Base-by-base conservation (phyloP, 2,797 vertebrate species). In the Myotis findleyi region DNA sequence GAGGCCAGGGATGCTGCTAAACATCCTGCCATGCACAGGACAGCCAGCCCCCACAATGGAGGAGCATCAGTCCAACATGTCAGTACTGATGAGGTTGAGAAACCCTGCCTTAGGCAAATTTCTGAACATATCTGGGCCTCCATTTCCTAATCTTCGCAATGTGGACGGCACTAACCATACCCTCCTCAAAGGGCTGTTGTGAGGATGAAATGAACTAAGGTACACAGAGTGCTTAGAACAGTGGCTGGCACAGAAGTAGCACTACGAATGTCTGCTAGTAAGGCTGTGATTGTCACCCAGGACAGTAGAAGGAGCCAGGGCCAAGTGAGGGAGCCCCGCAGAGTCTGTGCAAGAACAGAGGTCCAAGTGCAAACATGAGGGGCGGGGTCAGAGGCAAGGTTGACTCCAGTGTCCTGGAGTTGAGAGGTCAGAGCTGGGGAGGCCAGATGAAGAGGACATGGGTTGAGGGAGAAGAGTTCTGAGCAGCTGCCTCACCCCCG, bases 261-360 rank as follows among this genome's bases (percentile, higher is more conserved):
- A 17, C 38, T 0, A 7, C 20, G 2, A 11, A 21, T 2, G 18
- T 4, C 4, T 12, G 38, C 71, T 51, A 6, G 11, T 27, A n/a
- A 18, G 20, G 17, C n/a, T 1, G 0, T 25, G 53, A 4, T 27
- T 64, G 64, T 36, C 44, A 57, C 6, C 7, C 0, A 12, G 57
- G 87, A 23, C 38, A n/a, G 49, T 8, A 53, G 44, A n/a, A 66
- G 38, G 27, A 88, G 27, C 4, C 3, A 6, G 66, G 18, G 5
- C 23, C 1, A 13, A 21, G 21, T 41, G 12, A 10, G 30, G 27
- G n/a, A 55, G 8, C 25, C 41, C n/a, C 7, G n/a, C 44, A 72
- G 36, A 69, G 47, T 18, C 27, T 41, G 30, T 12, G 30, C 53
- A 33, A 55, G 72, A 59, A 73, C 12, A 21, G 20, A 66, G 30